Base-by-base conservation (phyloP, 2,888 invertebrate species). In the Prosapia bicincta region DNA sequence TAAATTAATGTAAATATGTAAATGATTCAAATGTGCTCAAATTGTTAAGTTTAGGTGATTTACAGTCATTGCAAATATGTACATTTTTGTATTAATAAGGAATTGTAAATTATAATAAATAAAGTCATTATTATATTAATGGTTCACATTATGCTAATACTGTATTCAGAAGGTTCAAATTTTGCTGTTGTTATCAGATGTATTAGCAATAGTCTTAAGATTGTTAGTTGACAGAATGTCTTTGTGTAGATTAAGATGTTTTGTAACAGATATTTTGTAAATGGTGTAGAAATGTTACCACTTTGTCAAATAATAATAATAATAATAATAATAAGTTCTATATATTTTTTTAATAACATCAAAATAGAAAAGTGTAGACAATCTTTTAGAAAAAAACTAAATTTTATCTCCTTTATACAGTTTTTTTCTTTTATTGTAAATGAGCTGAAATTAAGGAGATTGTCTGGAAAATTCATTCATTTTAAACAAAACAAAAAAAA, bases 1-100 rank as follows among this genome's bases (percentile, higher is more conserved):
- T 84, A 79, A 80, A 26, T 25, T 67, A 25, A 25, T 67, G 67
- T 26, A 26, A 67, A 26, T 67, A 7, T 67, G 26, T 67, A 67
- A 67, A 67, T 67, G 25, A 67, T 67, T 67, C 15, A 26, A 15
- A 67, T n/a, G 26, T 67, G 26, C 54, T 54, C 54, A 54, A 54
- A 54, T 54, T 54, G 54, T 54, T 54, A 54, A 54, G 54, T 54
- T 54, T 54, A 54, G 54, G 20, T 20, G 20, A 54, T 54, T 38
- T 54, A 54, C 54, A 54, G 72, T 72, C 43, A 43, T 71, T 71
- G 71, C 30, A 38, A 43, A 38, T 26, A 24, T 32, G 23, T 25
- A 71, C 25, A 24, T 28, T 32, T 24, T n/a, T 43, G 32, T 43
- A 71, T 24, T n/a, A n/a, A n/a, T n/a, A n/a, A n/a, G n/a, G n/a